A percentile compares a stretch with the other conserved stretches of the same genome.
phyloP scores from a whole-genome alignment of 1,140 invertebrate species.

The Drosophila truncata region DNA sequence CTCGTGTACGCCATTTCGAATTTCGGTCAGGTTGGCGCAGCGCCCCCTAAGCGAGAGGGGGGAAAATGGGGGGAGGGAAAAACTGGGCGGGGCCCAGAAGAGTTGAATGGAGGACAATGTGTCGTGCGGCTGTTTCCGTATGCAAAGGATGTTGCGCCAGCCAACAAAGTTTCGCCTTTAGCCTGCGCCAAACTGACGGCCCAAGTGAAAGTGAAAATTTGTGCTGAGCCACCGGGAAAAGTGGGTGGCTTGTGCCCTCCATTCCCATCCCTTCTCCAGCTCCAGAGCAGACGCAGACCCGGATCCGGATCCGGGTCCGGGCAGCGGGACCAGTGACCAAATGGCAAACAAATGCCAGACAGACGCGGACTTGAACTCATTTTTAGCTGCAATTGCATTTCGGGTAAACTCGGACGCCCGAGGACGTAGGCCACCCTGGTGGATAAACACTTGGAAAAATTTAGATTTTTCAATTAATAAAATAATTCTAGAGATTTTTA shows the following conservation, averaged over 20 bases:
- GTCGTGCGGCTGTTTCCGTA: slow-evolving; percentile 80
- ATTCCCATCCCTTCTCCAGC: neutral
- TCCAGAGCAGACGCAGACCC: neutral
- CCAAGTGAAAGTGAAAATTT: slow-evolving; percentile 82
- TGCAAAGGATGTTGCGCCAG: slow-evolving; percentile 81
- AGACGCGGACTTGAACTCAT: slow-evolving; percentile 73
- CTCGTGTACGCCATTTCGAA: slow-evolving; percentile 62
- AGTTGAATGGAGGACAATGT: slow-evolving; percentile 83
- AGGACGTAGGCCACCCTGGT: slow-evolving; percentile 20
- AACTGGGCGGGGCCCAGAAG: slow-evolving; percentile 52
- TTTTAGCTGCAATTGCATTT: slow-evolving; percentile 54
- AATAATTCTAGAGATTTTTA: neutral
- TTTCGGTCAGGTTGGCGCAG: slow-evolving; percentile 79
- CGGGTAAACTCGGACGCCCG: slow-evolving; percentile 8
- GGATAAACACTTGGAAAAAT: slow-evolving; percentile 13
- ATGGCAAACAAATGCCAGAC: slow-evolving; percentile 69
- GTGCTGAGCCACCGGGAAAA: slow-evolving; percentile 41
- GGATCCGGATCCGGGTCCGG: slow-evolving; percentile 2
- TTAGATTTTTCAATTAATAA: neutral
- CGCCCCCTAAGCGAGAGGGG: neutral
- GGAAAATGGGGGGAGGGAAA: slow-evolving; percentile 4
- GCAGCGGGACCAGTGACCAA: slow-evolving; percentile 49
- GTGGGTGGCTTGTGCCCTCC: slow-evolving; percentile 15
- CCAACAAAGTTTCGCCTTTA: slow-evolving; percentile 78
- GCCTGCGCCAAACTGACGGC: slow-evolving; percentile 71